phyloP scores from a whole-genome alignment of 2,888 invertebrate genomes.

The Acanthosepion lycidas region DNA sequence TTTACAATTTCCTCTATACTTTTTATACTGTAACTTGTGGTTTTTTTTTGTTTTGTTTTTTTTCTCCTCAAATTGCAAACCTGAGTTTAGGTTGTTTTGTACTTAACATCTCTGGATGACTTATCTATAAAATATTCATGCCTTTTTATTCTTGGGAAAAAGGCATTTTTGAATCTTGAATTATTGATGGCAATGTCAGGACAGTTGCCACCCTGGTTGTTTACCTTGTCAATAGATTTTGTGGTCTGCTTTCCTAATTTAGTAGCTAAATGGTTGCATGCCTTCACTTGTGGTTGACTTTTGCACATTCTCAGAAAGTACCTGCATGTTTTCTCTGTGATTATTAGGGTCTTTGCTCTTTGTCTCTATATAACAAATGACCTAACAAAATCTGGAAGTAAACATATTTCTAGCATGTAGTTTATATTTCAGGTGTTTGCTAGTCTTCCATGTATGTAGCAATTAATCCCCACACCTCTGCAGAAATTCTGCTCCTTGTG shows the following conservation, averaged over 20 bases:
- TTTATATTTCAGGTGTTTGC: background rate
- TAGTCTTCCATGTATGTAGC: conserved; percentile 33
- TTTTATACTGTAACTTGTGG: background rate
- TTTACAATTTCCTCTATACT: background rate
- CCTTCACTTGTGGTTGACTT: background rate
- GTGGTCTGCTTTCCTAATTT: background rate
- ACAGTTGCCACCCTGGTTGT: background rate
- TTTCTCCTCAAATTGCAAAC: background rate
- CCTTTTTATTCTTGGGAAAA: background rate
- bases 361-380: background rate
- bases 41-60: too few species aligned
- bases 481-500: background rate
- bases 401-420: conserved; percentile 1
- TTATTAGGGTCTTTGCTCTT: background rate
- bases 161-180: background rate
- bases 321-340: background rate
- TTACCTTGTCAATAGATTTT: background rate
- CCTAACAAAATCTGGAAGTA: background rate
- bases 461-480: background rate
- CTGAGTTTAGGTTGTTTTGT: background rate
- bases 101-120: background rate
- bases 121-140: background rate
- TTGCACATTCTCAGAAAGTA: background rate
- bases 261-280: conserved; percentile 15
- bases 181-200: background rate